These are phyloP conservation scores for Melinaea marsaeus DNA, from an alignment of 2,888 invertebrate genomes.

Conservation along the genomic window DNA sequence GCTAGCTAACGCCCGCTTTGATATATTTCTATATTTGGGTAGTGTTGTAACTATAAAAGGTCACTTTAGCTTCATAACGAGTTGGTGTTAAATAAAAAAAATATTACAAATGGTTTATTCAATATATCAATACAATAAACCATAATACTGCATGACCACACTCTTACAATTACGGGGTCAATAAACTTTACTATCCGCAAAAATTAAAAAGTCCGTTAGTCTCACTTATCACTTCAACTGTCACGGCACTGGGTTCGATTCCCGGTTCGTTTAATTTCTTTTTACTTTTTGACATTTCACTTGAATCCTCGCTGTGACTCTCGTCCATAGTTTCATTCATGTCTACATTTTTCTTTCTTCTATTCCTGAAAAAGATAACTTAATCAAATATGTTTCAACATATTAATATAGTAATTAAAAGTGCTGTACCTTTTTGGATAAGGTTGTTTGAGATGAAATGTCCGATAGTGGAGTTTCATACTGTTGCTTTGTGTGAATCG, in stretches of 20 bases:
- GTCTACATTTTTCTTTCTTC: constrained; percentile 47
- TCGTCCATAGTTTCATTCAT: constrained; percentile 13
- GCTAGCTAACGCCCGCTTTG: no score
- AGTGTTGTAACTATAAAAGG: not conserved
- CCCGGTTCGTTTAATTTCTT: constrained; percentile 2
- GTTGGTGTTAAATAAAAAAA: not conserved
- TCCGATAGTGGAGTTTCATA: constrained; percentile 65
- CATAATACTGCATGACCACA: not conserved
- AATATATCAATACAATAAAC: not conserved
- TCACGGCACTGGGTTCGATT: constrained; percentile 9
- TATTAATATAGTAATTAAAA: not conserved
- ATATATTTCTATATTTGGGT: no score
- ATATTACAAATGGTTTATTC: not conserved
- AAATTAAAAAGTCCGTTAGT: not conserved
- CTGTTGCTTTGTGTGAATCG: constrained; percentile 70
- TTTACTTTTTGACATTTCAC: constrained; percentile 10
- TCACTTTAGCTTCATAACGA: not conserved
- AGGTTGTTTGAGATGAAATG: constrained; percentile 64
- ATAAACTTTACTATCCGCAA: not conserved
- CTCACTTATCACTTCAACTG: constrained; percentile 1
- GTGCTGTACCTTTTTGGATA: constrained; percentile 60
- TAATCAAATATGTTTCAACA: not conserved
- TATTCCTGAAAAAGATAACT: constrained; percentile 36
- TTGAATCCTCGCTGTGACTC: constrained; percentile 15
- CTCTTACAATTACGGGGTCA: not conserved